Conservation (phyloP, 2,113 vertebrate genomes). For the Phainopepla nitens region DNA sequence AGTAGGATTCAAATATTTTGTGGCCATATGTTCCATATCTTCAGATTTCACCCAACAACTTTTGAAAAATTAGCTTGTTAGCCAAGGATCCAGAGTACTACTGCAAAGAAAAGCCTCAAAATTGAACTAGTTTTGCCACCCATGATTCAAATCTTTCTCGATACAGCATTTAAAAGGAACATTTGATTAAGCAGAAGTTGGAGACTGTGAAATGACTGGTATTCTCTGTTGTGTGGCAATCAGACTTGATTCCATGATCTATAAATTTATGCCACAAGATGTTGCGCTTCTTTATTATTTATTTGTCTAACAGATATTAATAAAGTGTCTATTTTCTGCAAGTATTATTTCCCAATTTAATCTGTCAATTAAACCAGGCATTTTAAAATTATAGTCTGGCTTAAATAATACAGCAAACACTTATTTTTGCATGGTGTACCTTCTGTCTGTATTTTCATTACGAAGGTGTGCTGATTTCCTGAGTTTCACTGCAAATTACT, state of each 20-base stretch:
- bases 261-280: neutral
- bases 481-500: neutral
- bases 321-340: neutral
- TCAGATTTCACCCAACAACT: neutral
- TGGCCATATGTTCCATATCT: neutral
- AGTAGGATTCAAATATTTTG: neutral
- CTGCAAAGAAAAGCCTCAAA: neutral
- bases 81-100: neutral
- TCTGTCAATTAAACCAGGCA: neutral
- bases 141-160: neutral
- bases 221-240: neutral
- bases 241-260: neutral
- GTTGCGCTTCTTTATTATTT: neutral
- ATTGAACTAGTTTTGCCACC: neutral
- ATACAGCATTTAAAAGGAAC: neutral
- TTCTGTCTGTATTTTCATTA: neutral
- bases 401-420: neutral
- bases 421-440: neutral
- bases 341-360: neutral
- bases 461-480: neutral
- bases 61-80: neutral
- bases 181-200: neutral
- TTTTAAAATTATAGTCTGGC: neutral
- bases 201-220: neutral
- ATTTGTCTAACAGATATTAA: neutral